These are phyloP conservation scores for Heterodera filipjevi DNA, from an alignment of 2,888 invertebrate genomes.

Conservation along the genomic window DNA sequence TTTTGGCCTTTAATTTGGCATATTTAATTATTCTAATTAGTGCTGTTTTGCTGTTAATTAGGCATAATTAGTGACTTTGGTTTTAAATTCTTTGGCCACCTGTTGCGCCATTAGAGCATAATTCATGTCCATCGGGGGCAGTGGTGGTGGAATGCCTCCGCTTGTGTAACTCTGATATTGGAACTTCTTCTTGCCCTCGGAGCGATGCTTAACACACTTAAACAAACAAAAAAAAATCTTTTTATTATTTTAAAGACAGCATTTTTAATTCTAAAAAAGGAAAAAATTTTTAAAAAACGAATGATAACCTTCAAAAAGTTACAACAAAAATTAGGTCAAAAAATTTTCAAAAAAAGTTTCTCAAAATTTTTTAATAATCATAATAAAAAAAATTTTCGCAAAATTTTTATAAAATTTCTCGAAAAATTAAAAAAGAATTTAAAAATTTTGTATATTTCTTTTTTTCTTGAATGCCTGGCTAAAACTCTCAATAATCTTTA, in stretches of 20 bases:
- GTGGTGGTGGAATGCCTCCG: not conserved
- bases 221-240: too few species aligned
- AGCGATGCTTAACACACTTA: conserved; percentile 54
- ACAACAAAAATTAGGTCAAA: too few species aligned
- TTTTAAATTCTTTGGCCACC: not conserved
- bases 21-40: not conserved
- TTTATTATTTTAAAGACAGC: too few species aligned
- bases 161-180: conserved; percentile 51
- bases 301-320: too few species aligned
- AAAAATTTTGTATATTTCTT: too few species aligned
- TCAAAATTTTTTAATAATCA: not conserved
- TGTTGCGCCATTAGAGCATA: conserved; percentile 13
- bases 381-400: conserved; percentile 1
- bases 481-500: too few species aligned
- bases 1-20: not conserved
- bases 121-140: conserved; percentile 22
- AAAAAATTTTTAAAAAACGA: too few species aligned
- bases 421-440: too few species aligned
- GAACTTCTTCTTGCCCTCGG: conserved; percentile 54
- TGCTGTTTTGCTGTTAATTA: not conserved
- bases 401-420: too few species aligned
- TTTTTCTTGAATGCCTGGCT: too few species aligned
- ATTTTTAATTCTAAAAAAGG: too few species aligned
- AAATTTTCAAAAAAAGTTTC: too few species aligned
- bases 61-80: not conserved